Evolutionary conservation across 2,888 invertebrate species (phyloP), one percentile per base, ranked within the genome.

Genomic region (Empis stercorea): DNA sequence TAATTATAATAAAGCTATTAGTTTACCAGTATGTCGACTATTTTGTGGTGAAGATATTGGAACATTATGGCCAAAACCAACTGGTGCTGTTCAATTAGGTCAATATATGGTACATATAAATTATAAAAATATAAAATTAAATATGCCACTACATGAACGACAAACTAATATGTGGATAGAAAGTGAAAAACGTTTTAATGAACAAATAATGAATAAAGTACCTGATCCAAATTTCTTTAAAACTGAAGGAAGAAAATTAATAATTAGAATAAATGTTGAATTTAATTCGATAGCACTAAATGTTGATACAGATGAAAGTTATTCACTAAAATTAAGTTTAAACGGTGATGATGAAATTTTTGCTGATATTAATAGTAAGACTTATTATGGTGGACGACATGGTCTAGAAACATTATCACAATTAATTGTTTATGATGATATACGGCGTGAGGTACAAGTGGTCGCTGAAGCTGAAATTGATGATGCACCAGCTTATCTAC

Each of bases 401-500:
- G 81, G 70, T 1, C 54, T 81, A 43, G 80, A 80, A 63, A 80
- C 81, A 0, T 46, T 70, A 4, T 57, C 58, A 7, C 70, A 70
- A 46, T 50, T 70, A 47, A 61, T 70, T 47, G 61, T 70, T 4
- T 69, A 62, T 40, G 70, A 69, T 54, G 67, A 70, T 43, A 65
- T 70, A 32, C 59, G 68, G 3, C 59, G 61, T 1, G 67, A 68
- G 44, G 48, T 71, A n/a, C 70, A 79, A 71, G 75, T 86, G 23
- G 76, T 80, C 1, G 72, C 75, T 4, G 76, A 80, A 55, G 79
- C 76, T 1, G 61, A 66, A 10, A 76, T 88, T 14, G 64, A 65
- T 2, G 96, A 97, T 66, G 76, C 75, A 32, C 97, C 97, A 0
- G 76, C 77, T 0, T 97, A 88, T 69, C 78, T 83, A 0, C 89